A percentile compares a stretch with the other conserved stretches of the same genome.
Evolutionary conservation across 2,113 vertebrate genomes (phyloP).

Genomic region (Tetrax tetrax): DNA sequence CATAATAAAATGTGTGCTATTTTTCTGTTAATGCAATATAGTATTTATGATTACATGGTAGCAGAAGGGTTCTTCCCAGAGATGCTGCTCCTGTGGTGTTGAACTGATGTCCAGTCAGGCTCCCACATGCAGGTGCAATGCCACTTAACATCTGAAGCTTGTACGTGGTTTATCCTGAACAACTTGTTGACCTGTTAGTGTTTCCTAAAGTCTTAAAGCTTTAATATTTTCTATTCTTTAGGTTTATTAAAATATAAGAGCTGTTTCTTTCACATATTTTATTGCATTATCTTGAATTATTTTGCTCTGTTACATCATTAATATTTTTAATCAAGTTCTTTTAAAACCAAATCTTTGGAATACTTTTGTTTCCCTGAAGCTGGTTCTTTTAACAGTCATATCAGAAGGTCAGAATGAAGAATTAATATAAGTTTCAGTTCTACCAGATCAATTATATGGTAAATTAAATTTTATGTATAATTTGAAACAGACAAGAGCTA

Average conservation of each 20-base stretch:
- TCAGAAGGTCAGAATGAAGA: neutral
- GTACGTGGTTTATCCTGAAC: neutral
- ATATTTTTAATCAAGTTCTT: neutral
- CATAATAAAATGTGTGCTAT: neutral
- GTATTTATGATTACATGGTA: neutral
- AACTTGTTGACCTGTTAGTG: neutral
- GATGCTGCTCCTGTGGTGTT: neutral
- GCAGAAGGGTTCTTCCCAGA: neutral
- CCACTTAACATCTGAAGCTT: neutral
- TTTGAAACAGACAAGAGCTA: neutral
- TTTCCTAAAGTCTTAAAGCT: neutral
- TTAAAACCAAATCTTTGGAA: neutral
- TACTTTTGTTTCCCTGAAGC: neutral
- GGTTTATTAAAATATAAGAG: neutral
- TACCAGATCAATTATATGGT: neutral
- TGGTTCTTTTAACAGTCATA: neutral
- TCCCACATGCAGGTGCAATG: neutral
- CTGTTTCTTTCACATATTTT: neutral
- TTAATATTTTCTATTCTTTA: neutral
- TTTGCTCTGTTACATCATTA: neutral
- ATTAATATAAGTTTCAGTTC: neutral
- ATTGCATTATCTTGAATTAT: neutral
- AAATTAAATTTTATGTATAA: neutral
- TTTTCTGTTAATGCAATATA: neutral
- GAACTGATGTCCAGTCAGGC: neutral